Conservation (phyloP, 2,888 invertebrate genomes). For the Scaptomyza parva region DNA sequence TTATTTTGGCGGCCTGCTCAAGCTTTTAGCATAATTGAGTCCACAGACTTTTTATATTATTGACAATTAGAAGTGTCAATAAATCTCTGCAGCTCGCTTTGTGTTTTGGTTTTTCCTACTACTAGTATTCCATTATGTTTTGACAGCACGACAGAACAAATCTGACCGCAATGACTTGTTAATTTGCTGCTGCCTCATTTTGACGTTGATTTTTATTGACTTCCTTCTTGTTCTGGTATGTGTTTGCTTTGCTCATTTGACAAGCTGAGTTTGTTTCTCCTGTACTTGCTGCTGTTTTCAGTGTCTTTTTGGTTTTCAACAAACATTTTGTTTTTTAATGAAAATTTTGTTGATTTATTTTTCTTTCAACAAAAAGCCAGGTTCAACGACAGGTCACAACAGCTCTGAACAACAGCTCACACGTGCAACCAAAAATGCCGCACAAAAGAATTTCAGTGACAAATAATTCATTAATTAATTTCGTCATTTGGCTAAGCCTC, state of each 20-base stretch:
- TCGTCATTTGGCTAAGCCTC: conserved; percentile 31
- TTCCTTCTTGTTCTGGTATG: conserved; percentile 1
- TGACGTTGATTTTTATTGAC: conserved; percentile 58
- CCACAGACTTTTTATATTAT: conserved; percentile 60
- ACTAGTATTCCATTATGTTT: conserved; percentile 17
- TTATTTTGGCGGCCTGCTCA: conserved; percentile 52
- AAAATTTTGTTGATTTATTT: conserved; percentile 34
- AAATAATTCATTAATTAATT: conserved; percentile 53
- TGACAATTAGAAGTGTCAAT: conserved; percentile 75
- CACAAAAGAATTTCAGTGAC: conserved; percentile 31
- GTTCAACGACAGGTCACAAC: conserved; percentile 31
- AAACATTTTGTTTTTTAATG: conserved; percentile 48
- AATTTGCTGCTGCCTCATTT: conserved; percentile 47
- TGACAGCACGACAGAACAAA: conserved; percentile 35
- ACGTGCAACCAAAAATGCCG: conserved; percentile 39
- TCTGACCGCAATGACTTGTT: conserved; percentile 65
- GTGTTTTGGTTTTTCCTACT: conserved; percentile 9
- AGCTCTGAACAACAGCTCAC: too few relatives aligned
- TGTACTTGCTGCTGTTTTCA: conserved; percentile 10
- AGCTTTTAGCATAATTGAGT: conserved; percentile 72
- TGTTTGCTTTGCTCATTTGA: conserved; percentile 19
- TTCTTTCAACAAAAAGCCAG: conserved; percentile 25
- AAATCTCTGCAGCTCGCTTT: conserved; percentile 49
- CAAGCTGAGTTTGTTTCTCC: not conserved
- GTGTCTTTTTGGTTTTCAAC: conserved; percentile 18